These are phyloP conservation scores for Volucella inanis DNA, from an alignment of 2,888 invertebrate species.

Conservation along the genomic window DNA sequence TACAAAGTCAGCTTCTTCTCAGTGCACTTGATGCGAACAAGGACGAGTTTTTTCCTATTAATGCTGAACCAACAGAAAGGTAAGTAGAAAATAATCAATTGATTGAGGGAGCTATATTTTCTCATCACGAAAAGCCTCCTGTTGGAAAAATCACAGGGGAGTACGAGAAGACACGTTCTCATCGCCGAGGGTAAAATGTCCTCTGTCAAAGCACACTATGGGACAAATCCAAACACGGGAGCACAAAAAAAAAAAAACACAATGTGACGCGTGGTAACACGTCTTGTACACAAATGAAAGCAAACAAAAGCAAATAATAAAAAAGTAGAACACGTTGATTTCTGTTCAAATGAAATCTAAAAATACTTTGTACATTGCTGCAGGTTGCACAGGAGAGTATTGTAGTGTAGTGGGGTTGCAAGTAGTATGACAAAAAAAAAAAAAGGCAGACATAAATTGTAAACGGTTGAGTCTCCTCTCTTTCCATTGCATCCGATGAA, in stretches of 20 bases:
- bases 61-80: background rate
- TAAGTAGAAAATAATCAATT: conserved; percentile 46
- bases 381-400: conserved; percentile 36
- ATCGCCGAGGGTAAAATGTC: background rate
- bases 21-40: too few species aligned
- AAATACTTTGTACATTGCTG: conserved; percentile 28
- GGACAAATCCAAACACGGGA: conserved; percentile 33
- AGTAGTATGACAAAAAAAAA: conserved; percentile 42
- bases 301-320: conserved; percentile 21
- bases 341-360: conserved; percentile 21
- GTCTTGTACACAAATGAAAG: conserved; percentile 64
- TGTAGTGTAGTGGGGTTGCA: conserved; percentile 42
- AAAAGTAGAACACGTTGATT: background rate
- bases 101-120: conserved; percentile 35
- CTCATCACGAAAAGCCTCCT: conserved; percentile 2
- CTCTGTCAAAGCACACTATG: conserved; percentile 5
- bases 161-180: conserved; percentile 23
- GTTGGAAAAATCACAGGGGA: conserved; percentile 22
- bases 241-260: conserved; percentile 5
- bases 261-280: conserved; percentile 65
- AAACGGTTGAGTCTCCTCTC: conserved; percentile 18
- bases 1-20: too few species aligned
- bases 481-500: background rate
- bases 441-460: conserved; percentile 43
- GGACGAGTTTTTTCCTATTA: background rate